A percentile compares a stretch with the other conserved stretches of the same genome.
phyloP scores from a whole-genome alignment of 2,113 vertebrate species.

The Forbesichthys agassizii region DNA sequence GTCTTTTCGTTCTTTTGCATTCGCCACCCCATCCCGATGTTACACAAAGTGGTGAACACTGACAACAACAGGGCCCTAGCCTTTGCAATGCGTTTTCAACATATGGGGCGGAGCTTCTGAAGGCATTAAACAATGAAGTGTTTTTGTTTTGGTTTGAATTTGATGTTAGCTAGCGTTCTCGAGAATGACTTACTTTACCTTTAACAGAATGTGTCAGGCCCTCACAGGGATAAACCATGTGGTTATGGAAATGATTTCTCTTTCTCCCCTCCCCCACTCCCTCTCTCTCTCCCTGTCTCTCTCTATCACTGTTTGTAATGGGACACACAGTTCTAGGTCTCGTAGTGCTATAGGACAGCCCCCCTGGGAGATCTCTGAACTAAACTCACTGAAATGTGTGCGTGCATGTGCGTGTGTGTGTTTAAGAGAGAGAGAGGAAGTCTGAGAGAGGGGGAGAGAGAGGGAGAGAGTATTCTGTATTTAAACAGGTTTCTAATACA shows the following conservation, averaged over 20 bases:
- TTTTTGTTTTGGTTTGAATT: no score
- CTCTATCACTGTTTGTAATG: slow-evolving; percentile 30
- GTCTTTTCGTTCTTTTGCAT: no score
- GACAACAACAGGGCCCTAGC: no score
- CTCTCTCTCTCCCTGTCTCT: background rate
- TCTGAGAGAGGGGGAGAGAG: no score
- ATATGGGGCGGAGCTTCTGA: no score
- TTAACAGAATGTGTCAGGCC: slow-evolving; percentile 14
- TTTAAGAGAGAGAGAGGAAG: background rate
- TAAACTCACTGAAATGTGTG: background rate
- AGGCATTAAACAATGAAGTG: no score
- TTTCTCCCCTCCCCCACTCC: slow-evolving; percentile 13
- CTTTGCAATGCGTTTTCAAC: no score
- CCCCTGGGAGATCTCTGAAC: slow-evolving; percentile 19
- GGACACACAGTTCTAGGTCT: slow-evolving; percentile 37
- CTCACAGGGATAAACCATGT: slow-evolving; percentile 20
- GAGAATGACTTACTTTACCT: no score
- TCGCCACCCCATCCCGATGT: no score
- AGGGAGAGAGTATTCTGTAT: no score
- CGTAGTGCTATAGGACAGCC: slow-evolving; percentile 26
- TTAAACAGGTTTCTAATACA: background rate
- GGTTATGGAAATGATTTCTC: slow-evolving; percentile 27
- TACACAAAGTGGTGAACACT: no score
- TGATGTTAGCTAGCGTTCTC: no score
- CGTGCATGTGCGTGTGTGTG: background rate